Percentiles rank a stretch among this genome's conserved stretches.
Evolutionary conservation across 2,888 invertebrate genomes (phyloP).

Genomic region (Tetranychus piercei): DNA sequence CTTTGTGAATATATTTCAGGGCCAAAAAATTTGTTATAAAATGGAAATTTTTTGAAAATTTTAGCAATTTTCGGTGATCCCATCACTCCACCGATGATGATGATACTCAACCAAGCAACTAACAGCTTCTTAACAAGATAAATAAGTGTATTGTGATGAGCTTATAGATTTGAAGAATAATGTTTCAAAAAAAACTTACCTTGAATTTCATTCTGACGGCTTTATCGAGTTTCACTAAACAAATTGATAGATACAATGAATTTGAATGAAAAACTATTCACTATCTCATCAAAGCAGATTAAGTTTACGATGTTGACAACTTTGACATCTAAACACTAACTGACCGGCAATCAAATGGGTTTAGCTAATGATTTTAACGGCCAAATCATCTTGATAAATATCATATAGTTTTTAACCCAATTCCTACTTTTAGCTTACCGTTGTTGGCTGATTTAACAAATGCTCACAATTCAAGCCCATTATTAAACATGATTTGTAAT

Average conservation of each 20-base stretch:
- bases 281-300: too few species aligned
- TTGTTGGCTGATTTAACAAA: background rate
- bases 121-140: background rate
- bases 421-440: background rate
- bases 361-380: background rate
- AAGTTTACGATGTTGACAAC: background rate
- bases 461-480: background rate
- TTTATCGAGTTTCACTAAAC: background rate
- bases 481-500: background rate
- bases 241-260: too few species aligned
- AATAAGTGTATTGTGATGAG: background rate
- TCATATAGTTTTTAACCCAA: background rate
- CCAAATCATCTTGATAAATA: background rate
- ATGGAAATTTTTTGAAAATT: background rate
- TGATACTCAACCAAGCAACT: conserved; percentile 2
- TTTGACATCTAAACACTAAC: background rate
- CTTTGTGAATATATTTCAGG: background rate
- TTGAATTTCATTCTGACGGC: background rate
- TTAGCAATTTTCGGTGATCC: background rate
- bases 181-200: background rate
- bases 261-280: too few species aligned
- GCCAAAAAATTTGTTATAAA: background rate
- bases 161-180: background rate
- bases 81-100: background rate
- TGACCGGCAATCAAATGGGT: background rate